Evolutionary conservation across 1,140 invertebrate genomes (phyloP).

Genomic region (Plutomurus gul): DNA sequence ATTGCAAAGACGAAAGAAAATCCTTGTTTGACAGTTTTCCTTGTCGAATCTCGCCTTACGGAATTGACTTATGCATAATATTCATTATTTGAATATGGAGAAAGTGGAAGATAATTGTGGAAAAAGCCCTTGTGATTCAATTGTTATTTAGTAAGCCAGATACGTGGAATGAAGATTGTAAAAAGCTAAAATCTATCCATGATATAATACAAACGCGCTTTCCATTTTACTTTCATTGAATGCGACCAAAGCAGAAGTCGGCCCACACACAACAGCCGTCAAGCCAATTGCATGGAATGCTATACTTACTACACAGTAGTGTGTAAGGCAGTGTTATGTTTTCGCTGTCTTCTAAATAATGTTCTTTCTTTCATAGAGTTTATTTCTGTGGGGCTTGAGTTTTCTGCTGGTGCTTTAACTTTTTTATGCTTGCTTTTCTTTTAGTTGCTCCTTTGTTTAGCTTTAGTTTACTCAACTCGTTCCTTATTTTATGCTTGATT

Average conservation of each 20-base stretch:
- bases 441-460: conserved; percentile 21
- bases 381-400: conserved; percentile 12
- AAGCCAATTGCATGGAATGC: not conserved
- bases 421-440: conserved; percentile 22
- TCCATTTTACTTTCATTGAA: not conserved
- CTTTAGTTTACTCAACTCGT: conserved; percentile 18
- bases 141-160: too few species aligned
- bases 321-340: conserved; percentile 2
- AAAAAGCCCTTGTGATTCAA: not conserved
- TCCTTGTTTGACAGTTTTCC: too few species aligned
- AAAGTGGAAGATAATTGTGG: not conserved
- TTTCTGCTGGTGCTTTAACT: conserved; percentile 19
- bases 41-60: too few species aligned
- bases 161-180: not conserved
- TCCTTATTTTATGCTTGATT: conserved; percentile 8
- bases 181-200: not conserved
- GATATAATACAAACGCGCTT: not conserved
- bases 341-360: conserved; percentile 17
- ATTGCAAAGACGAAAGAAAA: too few species aligned
- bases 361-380: conserved; percentile 7
- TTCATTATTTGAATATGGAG: too few species aligned
- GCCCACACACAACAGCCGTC: not conserved
- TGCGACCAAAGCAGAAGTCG: not conserved
- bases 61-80: too few species aligned
- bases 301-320: too few species aligned